Evolutionary conservation across 2,888 invertebrate genomes (phyloP), one percentile per base, ranked within the genome.

Genomic region (Volucella bombylans): DNA sequence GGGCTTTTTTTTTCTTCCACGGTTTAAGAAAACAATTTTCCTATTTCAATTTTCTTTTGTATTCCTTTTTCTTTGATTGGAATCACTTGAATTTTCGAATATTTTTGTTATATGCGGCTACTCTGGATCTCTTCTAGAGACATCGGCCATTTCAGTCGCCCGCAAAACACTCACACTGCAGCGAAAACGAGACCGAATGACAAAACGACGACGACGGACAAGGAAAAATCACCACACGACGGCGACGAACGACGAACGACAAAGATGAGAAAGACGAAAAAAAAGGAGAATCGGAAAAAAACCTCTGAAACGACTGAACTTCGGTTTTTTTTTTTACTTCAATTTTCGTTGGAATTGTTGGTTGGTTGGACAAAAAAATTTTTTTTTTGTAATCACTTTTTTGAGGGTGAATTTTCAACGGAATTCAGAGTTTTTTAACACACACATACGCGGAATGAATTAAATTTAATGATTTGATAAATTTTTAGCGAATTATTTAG

Each of bases 61-160:
- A 31, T 31, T 31, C 31, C 6, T 31, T 31, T 23, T 31, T 31
- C 6, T 31, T 6, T 31, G 6, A 6, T 31, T 31, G 39, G 31
- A 68, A 68, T 67, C 72, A 79, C 71, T 72, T 72, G 4, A 65
- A 65, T 80, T 83, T 78, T 67, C 41, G 55, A 83, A 85, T 85
- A 85, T 85, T 85, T 85, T 85, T 85, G 80, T 85, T 85, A 81
- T 80, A 85, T 80, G 76, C 81, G 83, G 76, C 81, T 80, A 65
- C 67, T 74, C 55, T 61, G 65, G 31, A 76, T 72, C 83, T 80
- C 67, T 57, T 76, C 67, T 68, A 54, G 50, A 31, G 68, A 81
- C 81, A 69, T 71, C 43, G 72, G 61, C 43, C 65, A 76, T 83
- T 31, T 83, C 79, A 74, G 23, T 59, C 55, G 45, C 52, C 47